Evolutionary conservation across 2,888 invertebrate species (phyloP), one percentile per base, ranked within the genome.

Genomic region (Nymphalis polychloros): DNA sequence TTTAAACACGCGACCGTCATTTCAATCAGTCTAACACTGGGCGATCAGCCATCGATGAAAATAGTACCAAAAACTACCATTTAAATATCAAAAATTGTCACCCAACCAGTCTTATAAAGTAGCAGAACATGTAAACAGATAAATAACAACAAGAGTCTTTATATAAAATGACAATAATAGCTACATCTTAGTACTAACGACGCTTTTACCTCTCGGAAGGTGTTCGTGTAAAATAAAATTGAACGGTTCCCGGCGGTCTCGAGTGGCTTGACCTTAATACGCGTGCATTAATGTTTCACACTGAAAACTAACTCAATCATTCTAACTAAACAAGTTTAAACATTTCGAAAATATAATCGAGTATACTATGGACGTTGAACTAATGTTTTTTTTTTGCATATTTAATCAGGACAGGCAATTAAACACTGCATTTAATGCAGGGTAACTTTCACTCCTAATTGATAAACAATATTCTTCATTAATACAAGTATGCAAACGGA

Each of bases 221-320:
- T 71, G 69, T 66, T 72, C 59, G 55, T 70, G 65, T 72, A 68
- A 69, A 72, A 72, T 72, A 70, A 72, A 72, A 72, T 72, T 65
- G 64, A 69, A 72, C 62, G 61, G 48, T 68, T 23, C 62, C 65
- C 59, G 61, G 64, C 64, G 65, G 50, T 50, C 65, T 62, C 67
- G 67, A 69, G 70, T 67, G 70, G 52, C 62, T 69, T 75, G 75
- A 74, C 76, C 76, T 68, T 75, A 76, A 76, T 73, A 73, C 70
- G 35, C 17, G 64, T 52, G 52, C 67, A 63, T 63, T 67, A 72
- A 72, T 70, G 73, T 69, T 69, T 64, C 68, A 63, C 57, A 62
- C 64, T 68, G 59, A 61, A 73, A 73, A 71, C 71, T 69, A 67
- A 73, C 68, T 69, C 70, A 71, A 70, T 73, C 68, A 69, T 65